Conservation (phyloP, 2,888 invertebrate genomes). For the Diogma glabrata region DNA sequence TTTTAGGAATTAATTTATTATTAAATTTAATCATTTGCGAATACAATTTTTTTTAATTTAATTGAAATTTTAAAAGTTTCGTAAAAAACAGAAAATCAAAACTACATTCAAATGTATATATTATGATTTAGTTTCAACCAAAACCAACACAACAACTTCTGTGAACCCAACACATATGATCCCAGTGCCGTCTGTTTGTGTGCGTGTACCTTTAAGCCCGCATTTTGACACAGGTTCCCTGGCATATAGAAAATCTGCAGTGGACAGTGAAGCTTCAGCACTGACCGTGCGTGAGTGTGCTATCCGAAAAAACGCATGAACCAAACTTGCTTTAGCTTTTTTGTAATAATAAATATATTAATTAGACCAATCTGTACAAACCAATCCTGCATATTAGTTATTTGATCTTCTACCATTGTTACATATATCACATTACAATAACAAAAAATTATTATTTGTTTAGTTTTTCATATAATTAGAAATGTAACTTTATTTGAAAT, state of each 20-base stretch:
- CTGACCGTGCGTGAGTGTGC: slow-evolving; percentile 40
- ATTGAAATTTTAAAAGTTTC: neutral
- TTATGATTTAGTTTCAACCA: slow-evolving; percentile 22
- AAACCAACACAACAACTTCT: slow-evolving; percentile 27
- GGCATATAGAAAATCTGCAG: slow-evolving; percentile 37
- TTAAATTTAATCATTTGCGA: neutral
- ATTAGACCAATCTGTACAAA: too few species aligned
- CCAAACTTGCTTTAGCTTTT: too few species aligned
- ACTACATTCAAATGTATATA: slow-evolving; percentile 7
- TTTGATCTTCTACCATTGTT: too few species aligned
- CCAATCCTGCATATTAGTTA: too few species aligned
- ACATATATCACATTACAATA: too few species aligned
- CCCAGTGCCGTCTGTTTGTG: slow-evolving; percentile 38
- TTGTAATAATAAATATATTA: too few species aligned
- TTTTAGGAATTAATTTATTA: neutral
- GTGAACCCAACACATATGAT: slow-evolving; percentile 26
- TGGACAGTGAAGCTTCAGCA: slow-evolving; percentile 36
- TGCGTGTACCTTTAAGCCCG: slow-evolving; percentile 37
- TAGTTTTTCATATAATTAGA: too few species aligned
- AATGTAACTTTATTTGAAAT: too few species aligned
- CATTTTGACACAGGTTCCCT: slow-evolving; percentile 33
- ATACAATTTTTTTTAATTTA: neutral
- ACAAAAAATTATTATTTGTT: too few species aligned
- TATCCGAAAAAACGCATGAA: slow-evolving; percentile 12
- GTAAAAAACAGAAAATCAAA: neutral